Conservation (phyloP, 2,797 vertebrate genomes). For the Schizothorax lantsangensis region DNA sequence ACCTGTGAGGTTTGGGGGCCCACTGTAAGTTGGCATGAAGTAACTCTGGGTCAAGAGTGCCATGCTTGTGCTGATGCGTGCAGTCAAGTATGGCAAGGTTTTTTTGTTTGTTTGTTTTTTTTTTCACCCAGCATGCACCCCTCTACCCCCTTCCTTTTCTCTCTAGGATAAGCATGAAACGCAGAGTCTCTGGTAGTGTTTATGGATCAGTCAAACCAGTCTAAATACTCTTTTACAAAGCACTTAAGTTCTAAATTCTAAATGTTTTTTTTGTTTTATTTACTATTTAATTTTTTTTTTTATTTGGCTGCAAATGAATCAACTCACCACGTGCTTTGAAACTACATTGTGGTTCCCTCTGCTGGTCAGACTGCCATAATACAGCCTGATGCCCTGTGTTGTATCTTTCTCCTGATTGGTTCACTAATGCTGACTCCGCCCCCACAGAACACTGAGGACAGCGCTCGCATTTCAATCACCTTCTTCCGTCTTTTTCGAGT, state of each 20-base stretch:
- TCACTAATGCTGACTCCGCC: slow-evolving; percentile 62
- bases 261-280: not conserved
- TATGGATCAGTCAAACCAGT: slow-evolving; percentile 62
- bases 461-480: slow-evolving; percentile 97
- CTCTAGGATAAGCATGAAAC: slow-evolving; percentile 69
- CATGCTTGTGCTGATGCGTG: slow-evolving; percentile 81
- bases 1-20: slow-evolving; percentile 61
- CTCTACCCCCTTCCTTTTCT: slow-evolving; percentile 82
- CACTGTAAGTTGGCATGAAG: slow-evolving; percentile 83
- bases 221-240: not conserved
- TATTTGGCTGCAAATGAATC: not conserved
- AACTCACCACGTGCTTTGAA: not conserved
- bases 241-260: not conserved
- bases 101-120: slow-evolving; percentile 60
- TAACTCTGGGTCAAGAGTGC: slow-evolving; percentile 79
- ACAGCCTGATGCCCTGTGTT: slow-evolving; percentile 70
- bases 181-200: slow-evolving; percentile 72
- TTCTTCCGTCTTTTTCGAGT: slow-evolving; percentile 99
- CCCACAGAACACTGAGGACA: slow-evolving; percentile 96
- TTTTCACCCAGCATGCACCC: slow-evolving; percentile 79
- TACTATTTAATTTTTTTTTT: not conserved
- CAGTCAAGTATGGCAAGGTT: slow-evolving; percentile 81
- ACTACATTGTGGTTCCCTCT: slow-evolving; percentile 15
- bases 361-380: slow-evolving; percentile 67
- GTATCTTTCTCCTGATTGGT: slow-evolving; percentile 36